phyloP scores from a whole-genome alignment of 2,113 vertebrate genomes.

The Pogonocichla stellata region DNA sequence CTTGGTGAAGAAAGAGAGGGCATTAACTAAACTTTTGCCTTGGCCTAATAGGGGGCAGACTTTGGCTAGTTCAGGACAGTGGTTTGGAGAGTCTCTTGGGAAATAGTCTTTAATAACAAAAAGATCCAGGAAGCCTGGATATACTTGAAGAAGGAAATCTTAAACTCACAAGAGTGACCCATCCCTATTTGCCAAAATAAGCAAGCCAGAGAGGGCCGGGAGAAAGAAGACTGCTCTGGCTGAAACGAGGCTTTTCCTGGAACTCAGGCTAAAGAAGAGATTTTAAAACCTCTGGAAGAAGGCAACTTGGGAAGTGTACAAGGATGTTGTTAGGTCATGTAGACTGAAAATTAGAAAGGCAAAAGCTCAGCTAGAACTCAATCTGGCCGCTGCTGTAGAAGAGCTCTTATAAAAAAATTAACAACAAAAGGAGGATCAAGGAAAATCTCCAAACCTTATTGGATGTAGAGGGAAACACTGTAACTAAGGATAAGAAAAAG shows the following conservation, averaged over 20 bases:
- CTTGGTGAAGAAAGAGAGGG: neutral
- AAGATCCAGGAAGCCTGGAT: neutral
- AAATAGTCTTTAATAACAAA: neutral
- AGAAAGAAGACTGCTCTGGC: neutral
- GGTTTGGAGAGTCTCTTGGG: neutral
- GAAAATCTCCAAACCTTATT: neutral
- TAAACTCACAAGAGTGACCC: neutral
- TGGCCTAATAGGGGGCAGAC: neutral
- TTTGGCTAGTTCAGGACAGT: neutral
- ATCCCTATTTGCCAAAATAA: neutral
- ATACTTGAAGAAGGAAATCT: neutral
- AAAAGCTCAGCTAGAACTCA: neutral
- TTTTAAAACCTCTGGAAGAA: neutral
- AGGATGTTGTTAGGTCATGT: too few species aligned
- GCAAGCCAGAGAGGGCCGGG: rapidly evolving
- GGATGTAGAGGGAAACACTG: neutral
- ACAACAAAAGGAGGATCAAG: neutral
- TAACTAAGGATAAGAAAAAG: neutral
- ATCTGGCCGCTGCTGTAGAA: neutral
- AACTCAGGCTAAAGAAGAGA: neutral
- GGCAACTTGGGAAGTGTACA: rapidly evolving
- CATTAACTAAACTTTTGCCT: neutral
- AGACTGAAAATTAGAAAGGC: neutral
- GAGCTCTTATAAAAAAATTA: neutral
- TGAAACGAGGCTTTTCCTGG: neutral